These are phyloP conservation scores for Phalanger gymnotis DNA, from an alignment of 2,797 vertebrate genomes.

Conservation along the genomic window DNA sequence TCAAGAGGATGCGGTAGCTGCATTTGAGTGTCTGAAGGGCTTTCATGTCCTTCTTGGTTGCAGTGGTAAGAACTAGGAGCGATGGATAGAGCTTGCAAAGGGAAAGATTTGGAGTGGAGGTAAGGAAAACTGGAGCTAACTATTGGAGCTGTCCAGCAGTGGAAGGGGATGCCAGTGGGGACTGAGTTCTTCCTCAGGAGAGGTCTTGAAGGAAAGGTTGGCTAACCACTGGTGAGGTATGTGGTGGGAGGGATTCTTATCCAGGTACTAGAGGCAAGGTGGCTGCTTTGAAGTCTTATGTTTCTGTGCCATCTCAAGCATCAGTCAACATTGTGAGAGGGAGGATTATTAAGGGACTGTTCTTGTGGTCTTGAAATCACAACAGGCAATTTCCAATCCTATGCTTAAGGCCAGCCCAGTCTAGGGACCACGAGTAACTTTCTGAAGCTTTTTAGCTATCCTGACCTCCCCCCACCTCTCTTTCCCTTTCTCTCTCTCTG, in stretches of 20 bases:
- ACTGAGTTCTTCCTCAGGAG: too few relatives aligned
- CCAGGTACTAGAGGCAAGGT: neutral
- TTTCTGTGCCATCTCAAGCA: neutral
- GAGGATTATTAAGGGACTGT: neutral
- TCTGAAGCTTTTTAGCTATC: neutral
- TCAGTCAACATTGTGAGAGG: neutral
- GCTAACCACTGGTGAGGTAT: too few relatives aligned
- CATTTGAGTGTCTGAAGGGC: too few relatives aligned
- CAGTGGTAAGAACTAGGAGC: neutral
- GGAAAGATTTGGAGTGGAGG: neutral
- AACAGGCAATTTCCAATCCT: neutral
- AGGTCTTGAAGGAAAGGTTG: neutral
- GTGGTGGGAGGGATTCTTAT: neutral
- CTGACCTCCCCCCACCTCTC: too few relatives aligned
- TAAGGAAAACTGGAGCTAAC: neutral
- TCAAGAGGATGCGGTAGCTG: neutral
- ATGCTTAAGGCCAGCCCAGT: neutral
- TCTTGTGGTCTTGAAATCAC: neutral
- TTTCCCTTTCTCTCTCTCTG: too few relatives aligned
- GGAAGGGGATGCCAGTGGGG: neutral
- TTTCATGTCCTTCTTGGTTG: neutral
- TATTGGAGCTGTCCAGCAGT: neutral
- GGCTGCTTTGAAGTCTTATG: neutral
- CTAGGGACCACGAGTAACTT: neutral
- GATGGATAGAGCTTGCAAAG: neutral